phyloP scores from a whole-genome alignment of 92 coral and sea anemone species.

The Epizoanthus stellaris region DNA sequence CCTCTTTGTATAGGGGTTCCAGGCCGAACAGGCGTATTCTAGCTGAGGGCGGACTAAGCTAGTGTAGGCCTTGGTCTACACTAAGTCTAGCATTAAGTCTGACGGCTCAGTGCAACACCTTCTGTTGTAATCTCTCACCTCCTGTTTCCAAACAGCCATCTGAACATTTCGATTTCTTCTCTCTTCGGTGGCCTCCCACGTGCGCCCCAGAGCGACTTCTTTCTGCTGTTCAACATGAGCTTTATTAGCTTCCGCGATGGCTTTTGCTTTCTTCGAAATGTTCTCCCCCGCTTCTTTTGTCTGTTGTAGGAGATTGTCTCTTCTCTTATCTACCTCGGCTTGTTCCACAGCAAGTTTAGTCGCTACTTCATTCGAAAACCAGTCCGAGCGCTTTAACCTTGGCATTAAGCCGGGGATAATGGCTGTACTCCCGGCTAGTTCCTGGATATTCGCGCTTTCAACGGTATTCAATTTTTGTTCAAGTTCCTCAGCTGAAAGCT shows the following conservation, averaged over 20 bases:
- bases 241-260: conserved; percentile 11
- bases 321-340: conserved; percentile 11
- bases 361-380: conserved; percentile 40
- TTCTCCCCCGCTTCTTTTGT: not conserved
- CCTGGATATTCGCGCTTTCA: conserved; percentile 7
- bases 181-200: not conserved
- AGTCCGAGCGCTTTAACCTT: conserved; percentile 14
- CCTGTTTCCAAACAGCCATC: not conserved
- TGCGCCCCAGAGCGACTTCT: not conserved
- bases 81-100: too few relatives aligned
- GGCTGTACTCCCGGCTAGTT: not conserved
- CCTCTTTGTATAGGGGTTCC: too few relatives aligned
- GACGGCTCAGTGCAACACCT: not conserved
- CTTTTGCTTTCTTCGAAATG: not conserved
- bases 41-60: too few relatives aligned
- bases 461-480: not conserved
- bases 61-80: too few relatives aligned
- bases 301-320: not conserved
- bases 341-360: conserved; percentile 21
- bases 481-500: not conserved
- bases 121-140: not conserved
- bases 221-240: not conserved
- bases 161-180: not conserved
- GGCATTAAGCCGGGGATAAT: not conserved
- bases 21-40: too few relatives aligned